Evolutionary conservation across 2,888 invertebrate species (phyloP), one percentile per base, ranked within the genome.

Genomic region (Eustalomyia histrio): DNA sequence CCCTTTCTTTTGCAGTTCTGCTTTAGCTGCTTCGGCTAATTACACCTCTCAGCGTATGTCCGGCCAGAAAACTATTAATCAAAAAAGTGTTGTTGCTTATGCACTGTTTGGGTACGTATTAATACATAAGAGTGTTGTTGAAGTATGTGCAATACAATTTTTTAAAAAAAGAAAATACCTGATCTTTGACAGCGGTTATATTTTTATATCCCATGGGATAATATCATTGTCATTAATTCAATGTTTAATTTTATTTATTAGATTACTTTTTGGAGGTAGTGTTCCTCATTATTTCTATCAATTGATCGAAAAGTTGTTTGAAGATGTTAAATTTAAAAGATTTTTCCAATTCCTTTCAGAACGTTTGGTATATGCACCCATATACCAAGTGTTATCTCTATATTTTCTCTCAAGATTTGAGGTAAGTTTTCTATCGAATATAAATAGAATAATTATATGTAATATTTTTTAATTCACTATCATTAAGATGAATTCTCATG

Each of bases 251-350:
- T 29, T 6, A 12, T 67, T 72, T 78, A 72, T 24, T 61, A 95
- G 95, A 61, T 91, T 96, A 57, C 86, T 95, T n/a, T 95, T 96
- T 89, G 96, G 95, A 71, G 96, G 96, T 33, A 92, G 94, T 1
- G 91, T 96, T 4, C 96, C 96, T 0, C 96, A 96, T 89, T 95
- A 93, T 87, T 96, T 96, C 89, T 95, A 95, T 86, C 91, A 92
- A 82, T 91, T 92, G 43, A 86, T 95, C 58, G 95, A 95, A 83
- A 90, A 91, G 65, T 84, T 93, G 39, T 92, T 95, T 0, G 92
- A 93, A 81, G 92, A 93, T 75, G 87, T 92, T 21, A 91, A 93
- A 9, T 91, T 92, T 67, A 92, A 92, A 76, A 91, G 92, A 0
- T 86, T 93, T 57, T 91, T 92, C 5, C 93, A 94, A 85, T 91